Evolutionary conservation across 1,140 invertebrate genomes (phyloP), one percentile per base, ranked within the genome.

Genomic region (Ceratosolen solmsi): DNA sequence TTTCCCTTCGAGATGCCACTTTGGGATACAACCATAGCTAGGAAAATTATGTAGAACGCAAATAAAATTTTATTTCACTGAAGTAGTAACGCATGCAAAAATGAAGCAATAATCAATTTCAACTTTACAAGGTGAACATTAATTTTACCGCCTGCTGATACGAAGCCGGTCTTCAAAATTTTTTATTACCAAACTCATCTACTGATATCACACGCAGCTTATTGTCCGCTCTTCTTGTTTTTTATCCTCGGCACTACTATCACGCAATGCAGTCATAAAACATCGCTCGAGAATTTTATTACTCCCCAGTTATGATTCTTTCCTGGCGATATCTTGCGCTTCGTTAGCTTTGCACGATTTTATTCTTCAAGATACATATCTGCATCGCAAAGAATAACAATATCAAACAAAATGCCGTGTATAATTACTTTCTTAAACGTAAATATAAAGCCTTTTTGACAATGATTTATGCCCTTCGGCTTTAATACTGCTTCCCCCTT

Each of bases 201-300:
- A 65, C 30, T 41, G 41, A 77, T 77, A 56, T 33, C 38, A 74
- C 30, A 54, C 41, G 60, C 27, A 20, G 27, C 63, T 79, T 70
- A 79, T 70, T 75, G 72, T 76, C 79, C 79, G 73, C 72, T 73
- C 79, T 76, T 82, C 80, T 76, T 65, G 65, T 60, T 70, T 70
- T 72, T 81, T 75, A 70, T 80, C 71, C 60, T 38, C 22, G 25
- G 73, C 33, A 36, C 25, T 56, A 74, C 75, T 60, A 82, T 82
- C 80, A 82, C 80, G 80, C 80, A 65, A 82, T 78, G 41, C 74
- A 78, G 75, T 75, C 80, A 33, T 82, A 82, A 82, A 82, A 72
- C 74, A 82, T 78, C 65, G 68, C 38, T 72, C 68, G 38, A 78
- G 75, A 78, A 78, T 82, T 82, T 82, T 82, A 82, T 72, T 72